Conservation (phyloP, 2,113 vertebrate genomes). For the Cinclus mexicanus region DNA sequence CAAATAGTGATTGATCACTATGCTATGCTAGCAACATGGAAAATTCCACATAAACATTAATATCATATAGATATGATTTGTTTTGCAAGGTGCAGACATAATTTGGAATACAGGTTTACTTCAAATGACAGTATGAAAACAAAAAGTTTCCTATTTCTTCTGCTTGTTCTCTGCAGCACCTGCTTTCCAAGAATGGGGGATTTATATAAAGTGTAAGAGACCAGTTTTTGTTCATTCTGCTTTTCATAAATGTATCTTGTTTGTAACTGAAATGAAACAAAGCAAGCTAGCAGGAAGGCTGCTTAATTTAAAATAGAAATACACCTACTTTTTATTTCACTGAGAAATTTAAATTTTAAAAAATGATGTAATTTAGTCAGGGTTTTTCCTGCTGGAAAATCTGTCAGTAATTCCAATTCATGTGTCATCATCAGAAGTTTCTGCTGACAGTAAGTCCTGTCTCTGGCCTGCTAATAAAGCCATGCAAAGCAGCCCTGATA, state of each 20-base stretch:
- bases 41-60: neutral
- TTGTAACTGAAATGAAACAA: neutral
- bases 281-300: neutral
- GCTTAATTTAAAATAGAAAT: neutral
- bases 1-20: neutral
- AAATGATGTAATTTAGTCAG: neutral
- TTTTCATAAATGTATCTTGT: neutral
- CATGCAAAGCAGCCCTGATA: neutral
- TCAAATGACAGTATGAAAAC: neutral
- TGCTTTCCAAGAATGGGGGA: neutral
- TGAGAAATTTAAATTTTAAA: neutral
- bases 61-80: neutral
- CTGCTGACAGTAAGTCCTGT: neutral
- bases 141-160: neutral
- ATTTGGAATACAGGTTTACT: neutral
- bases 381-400: neutral
- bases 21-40: neutral
- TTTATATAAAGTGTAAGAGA: neutral
- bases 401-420: neutral
- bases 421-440: neutral
- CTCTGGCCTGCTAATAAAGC: neutral
- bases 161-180: neutral
- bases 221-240: neutral
- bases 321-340: neutral
- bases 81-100: neutral